Base-by-base conservation (phyloP, 2,888 invertebrate species). In the Ophioninae sp. region DNA sequence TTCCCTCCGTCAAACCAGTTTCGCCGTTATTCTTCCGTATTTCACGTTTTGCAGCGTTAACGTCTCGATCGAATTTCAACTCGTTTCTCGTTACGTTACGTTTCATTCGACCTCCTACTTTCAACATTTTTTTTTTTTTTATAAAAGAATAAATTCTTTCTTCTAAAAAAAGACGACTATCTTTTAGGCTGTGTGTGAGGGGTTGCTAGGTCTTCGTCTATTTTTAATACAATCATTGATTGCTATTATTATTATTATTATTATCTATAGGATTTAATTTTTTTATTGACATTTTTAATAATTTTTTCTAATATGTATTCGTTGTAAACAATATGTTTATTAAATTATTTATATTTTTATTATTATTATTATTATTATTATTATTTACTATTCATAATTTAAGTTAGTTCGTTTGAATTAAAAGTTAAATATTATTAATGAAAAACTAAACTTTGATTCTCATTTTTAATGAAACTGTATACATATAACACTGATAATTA, bases 1-100 rank as follows among this genome's bases (percentile, higher is more conserved):
- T 82, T 17, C 68, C 30, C 30, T 30, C 30, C 56, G 82, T 69
- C 73, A 82, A 78, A 78, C 82, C 56, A 62, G 82, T 82, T 82
- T 68, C 20, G 44, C 30, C 62, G 50, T 68, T 50, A 68, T 81
- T 73, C 59, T 17, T 44, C 13, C 23, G 20, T 17, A 17, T 8
- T 68, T 72, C 7, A 6, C 67, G 37, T 74, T 77, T 39, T 8
- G 44, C 21, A 62, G 59, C 69, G 69, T 30, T 59, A 69, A 69
- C 30, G 79, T 57, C 56, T 69, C 37, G 67, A 76, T 76, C 57
- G 39, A 59, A 41, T 59, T 44, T 3, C 37, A 70, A 78, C 69
- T 70, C 78, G 78, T 78, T 78, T 80, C 80, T 73, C 61, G 72
- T 61, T 73, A 61, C 41, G 39, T 44, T 23, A 23, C 23, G 21